Evolutionary conservation across 2,888 invertebrate genomes (phyloP).

Genomic region (Lacanobia oleracea): DNA sequence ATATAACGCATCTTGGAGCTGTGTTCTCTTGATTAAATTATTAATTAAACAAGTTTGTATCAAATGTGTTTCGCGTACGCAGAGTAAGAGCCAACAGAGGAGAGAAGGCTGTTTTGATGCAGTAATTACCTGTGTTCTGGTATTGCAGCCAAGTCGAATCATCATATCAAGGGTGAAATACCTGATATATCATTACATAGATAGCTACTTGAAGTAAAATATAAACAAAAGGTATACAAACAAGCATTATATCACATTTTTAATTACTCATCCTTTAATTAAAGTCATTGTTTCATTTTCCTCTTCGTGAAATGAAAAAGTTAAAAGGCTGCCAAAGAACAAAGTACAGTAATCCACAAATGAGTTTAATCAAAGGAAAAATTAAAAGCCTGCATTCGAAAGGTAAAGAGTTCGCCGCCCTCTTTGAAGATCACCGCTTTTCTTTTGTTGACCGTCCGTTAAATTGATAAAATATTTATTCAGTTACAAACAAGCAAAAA

Average conservation of each 20-base stretch:
- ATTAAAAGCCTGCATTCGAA: constrained; percentile 12
- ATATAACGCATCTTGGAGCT: too few species aligned
- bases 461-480: constrained; percentile 12
- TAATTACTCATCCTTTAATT: constrained; percentile 13
- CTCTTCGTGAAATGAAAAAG: constrained; percentile 10
- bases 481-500: background rate
- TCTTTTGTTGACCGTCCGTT: background rate
- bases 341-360: constrained; percentile 18
- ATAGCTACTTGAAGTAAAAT: background rate
- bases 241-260: constrained; percentile 1
- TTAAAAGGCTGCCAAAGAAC: constrained; percentile 11
- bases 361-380: constrained; percentile 24
- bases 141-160: constrained; percentile 16
- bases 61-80: background rate
- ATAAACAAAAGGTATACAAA: background rate
- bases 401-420: background rate
- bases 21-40: background rate
- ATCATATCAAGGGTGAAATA: constrained; percentile 19
- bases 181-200: background rate
- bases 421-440: background rate
- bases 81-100: background rate
- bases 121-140: background rate
- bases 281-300: constrained; percentile 7
- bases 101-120: constrained; percentile 11
- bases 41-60: background rate